A percentile compares a stretch with the other conserved stretches of the same genome.
Evolutionary conservation across 2,113 vertebrate genomes (phyloP).

Genomic region (cat (Felis catus)): DNA sequence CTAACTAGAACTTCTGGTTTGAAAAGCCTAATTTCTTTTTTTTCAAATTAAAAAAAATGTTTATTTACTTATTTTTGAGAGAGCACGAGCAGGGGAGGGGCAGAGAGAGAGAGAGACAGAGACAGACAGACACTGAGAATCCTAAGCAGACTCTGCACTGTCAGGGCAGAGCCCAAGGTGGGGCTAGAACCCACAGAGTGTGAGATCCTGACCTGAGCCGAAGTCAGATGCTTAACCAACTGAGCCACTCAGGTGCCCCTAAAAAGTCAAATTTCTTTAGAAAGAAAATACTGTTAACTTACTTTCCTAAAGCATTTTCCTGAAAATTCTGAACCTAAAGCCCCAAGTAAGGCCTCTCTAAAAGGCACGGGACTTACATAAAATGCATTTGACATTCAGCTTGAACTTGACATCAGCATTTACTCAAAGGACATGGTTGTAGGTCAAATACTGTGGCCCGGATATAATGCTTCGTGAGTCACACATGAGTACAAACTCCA

Average conservation of each 20-base stretch:
- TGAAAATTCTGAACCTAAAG: slow-evolving; percentile 32
- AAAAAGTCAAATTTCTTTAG: slow-evolving; percentile 8
- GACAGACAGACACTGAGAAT: too few relatives aligned
- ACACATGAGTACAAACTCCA: slow-evolving; percentile 62
- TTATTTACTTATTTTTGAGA: too few relatives aligned
- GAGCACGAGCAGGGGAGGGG: too few relatives aligned
- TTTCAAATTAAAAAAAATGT: too few relatives aligned
- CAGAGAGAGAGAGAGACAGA: too few relatives aligned
- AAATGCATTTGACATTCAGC: slow-evolving; percentile 54
- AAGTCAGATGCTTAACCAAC: too few relatives aligned
- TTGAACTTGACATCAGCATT: slow-evolving; percentile 40
- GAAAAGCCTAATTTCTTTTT: slow-evolving; percentile 34
- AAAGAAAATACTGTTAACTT: slow-evolving; percentile 43
- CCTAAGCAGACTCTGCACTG: too few relatives aligned
- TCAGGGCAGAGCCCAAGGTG: too few relatives aligned
- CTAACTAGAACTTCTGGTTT: background rate
- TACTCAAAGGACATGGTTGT: slow-evolving; percentile 52
- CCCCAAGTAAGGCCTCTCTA: background rate
- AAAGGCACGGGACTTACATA: background rate
- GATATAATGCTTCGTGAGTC: slow-evolving; percentile 21
- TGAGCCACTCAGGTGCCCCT: too few relatives aligned
- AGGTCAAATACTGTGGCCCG: slow-evolving; percentile 57
- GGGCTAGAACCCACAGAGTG: too few relatives aligned
- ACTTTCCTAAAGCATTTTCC: slow-evolving; percentile 45
- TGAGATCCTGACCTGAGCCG: too few relatives aligned